These are phyloP conservation scores for Operophtera brumata DNA, from an alignment of 2,888 invertebrate genomes.

Conservation along the genomic window DNA sequence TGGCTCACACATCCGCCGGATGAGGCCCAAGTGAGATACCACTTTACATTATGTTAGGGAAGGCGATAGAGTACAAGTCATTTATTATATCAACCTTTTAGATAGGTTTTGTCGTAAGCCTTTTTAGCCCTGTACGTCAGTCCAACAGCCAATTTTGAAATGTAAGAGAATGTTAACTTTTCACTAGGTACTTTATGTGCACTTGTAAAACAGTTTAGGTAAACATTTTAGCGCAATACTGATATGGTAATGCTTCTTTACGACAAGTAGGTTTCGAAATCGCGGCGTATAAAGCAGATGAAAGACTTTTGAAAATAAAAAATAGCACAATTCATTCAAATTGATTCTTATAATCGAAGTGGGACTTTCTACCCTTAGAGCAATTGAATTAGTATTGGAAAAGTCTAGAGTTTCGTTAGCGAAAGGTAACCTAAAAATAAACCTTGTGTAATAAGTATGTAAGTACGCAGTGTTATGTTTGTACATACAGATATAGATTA, in stretches of 20 bases:
- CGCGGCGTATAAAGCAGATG: too few species aligned
- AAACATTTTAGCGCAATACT: too few species aligned
- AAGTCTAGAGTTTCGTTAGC: background rate
- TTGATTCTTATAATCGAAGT: background rate
- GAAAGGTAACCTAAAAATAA: too few species aligned
- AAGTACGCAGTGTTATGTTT: too few species aligned
- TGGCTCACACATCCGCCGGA: conserved; percentile 74
- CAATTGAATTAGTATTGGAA: conserved; percentile 4
- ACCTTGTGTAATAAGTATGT: too few species aligned
- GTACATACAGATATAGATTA: too few species aligned
- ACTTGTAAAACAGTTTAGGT: too few species aligned
- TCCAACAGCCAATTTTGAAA: background rate
- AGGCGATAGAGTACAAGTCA: background rate
- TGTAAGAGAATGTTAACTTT: background rate
- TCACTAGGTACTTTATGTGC: too few species aligned
- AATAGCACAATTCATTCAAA: conserved; percentile 4
- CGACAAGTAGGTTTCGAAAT: too few species aligned
- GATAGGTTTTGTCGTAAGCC: background rate
- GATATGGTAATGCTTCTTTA: too few species aligned
- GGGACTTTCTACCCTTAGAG: background rate
- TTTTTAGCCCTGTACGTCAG: background rate
- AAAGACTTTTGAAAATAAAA: conserved; percentile 2
- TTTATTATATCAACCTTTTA: conserved; percentile 4
- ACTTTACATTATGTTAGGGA: conserved; percentile 13
- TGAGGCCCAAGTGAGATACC: conserved; percentile 48